Percentiles rank a stretch among this genome's conserved stretches.
Conservation (phyloP, 2,888 invertebrate species). For the Lasioglossum vierecki region DNA sequence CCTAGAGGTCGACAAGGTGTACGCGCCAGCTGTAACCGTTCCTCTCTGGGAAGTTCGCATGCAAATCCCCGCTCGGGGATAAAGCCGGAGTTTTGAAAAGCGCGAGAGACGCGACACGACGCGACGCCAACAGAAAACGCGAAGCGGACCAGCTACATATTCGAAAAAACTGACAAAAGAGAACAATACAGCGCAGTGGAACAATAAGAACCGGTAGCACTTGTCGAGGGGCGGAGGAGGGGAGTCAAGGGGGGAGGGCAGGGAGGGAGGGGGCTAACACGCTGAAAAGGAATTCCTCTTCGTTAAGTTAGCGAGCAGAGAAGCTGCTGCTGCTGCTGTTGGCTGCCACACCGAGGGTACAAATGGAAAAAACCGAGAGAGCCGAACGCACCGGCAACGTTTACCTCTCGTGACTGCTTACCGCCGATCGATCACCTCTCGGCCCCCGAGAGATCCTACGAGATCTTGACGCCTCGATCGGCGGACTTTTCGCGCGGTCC, state of each 20-base stretch:
- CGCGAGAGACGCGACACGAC: background rate
- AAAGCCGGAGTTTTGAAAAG: conserved; percentile 29
- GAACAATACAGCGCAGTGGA: conserved; percentile 63
- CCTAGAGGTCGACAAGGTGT: background rate
- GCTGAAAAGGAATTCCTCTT: conserved; percentile 64
- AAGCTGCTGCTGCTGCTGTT: background rate
- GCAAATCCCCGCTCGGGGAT: conserved; percentile 44
- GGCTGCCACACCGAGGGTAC: conserved; percentile 11
- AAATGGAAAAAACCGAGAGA: conserved; percentile 29
- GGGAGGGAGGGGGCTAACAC: conserved; percentile 52
- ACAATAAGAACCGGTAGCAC: conserved; percentile 72
- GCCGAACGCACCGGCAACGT: conserved; percentile 12
- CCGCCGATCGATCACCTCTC: conserved; percentile 64
- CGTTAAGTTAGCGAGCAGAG: conserved; percentile 53
- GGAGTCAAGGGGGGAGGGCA: conserved; percentile 20
- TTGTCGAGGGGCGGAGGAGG: conserved; percentile 7
- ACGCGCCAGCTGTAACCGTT: conserved; percentile 37
- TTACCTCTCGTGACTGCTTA: conserved; percentile 46
- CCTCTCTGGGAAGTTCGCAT: conserved; percentile 20
- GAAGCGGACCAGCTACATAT: conserved; percentile 38
- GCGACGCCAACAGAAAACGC: conserved; percentile 8
- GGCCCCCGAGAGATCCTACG: conserved; percentile 39
- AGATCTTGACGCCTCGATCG: conserved; percentile 59
- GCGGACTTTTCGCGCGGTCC: conserved; percentile 36
- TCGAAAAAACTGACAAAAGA: conserved; percentile 62